These are phyloP conservation scores for Salvator merianae DNA, from an alignment of 2,113 vertebrate species.

Conservation along the genomic window DNA sequence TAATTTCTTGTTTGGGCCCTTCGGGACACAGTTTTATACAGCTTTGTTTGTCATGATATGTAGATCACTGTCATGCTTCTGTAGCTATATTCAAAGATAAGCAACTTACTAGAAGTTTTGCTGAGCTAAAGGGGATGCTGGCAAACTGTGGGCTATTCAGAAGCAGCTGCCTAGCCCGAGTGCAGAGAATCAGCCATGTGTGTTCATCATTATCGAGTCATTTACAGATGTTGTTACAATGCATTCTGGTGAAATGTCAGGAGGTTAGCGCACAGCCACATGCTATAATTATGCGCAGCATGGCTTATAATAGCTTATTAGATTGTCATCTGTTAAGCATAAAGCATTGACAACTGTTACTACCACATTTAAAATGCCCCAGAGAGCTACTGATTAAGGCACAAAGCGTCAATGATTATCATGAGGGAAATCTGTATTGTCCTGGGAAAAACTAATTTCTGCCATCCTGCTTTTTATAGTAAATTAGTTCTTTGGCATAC, in stretches of 20 bases:
- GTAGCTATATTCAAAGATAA: neutral
- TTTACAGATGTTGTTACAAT: constrained; percentile 54
- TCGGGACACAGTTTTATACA: too few relatives aligned
- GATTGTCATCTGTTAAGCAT: constrained; percentile 63
- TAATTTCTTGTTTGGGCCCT: neutral
- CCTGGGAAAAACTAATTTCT: neutral
- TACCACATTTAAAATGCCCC: constrained; percentile 51
- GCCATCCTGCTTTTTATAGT: neutral
- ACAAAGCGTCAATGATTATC: constrained; percentile 39
- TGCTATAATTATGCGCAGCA: constrained; percentile 46
- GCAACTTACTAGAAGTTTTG: neutral
- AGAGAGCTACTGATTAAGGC: constrained; percentile 57
- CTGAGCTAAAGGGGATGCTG: neutral
- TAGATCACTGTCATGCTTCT: neutral
- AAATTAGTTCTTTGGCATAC: constrained; percentile 4
- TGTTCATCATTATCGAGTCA: neutral
- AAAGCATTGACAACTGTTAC: constrained; percentile 58
- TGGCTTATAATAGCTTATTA: constrained; percentile 64
- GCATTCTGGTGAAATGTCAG: constrained; percentile 41
- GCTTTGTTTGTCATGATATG: neutral
- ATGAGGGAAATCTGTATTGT: constrained; percentile 36
- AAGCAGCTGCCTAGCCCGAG: constrained; percentile 3
- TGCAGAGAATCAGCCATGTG: neutral
- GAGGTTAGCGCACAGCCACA: constrained; percentile 44
- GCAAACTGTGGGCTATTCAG: neutral